Conservation (phyloP, 1,140 invertebrate genomes). For the Hypothenemus hampei region DNA sequence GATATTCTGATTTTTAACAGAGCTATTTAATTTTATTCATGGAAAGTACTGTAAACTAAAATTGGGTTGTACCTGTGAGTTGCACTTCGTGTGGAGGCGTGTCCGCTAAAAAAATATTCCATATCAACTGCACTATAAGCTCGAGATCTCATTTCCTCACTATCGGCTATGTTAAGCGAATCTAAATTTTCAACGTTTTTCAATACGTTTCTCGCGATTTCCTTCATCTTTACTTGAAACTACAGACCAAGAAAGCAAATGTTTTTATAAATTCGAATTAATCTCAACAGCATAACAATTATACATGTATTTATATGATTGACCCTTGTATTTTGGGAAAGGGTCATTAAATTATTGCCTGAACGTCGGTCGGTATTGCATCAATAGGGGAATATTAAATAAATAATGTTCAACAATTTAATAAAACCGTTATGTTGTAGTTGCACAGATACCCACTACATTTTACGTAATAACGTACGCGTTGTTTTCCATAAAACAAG, state of each 20-base stretch:
- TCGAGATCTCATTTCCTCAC: slow-evolving; percentile 5
- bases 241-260: background rate
- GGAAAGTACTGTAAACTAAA: background rate
- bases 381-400: no score
- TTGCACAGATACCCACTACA: background rate
- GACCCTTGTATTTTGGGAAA: background rate
- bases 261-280: background rate
- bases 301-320: no score
- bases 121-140: slow-evolving; percentile 23
- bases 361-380: no score
- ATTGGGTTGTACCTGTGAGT: slow-evolving; percentile 10
- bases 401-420: no score
- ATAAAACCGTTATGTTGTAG: background rate
- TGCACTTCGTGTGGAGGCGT: slow-evolving; percentile 14
- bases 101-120: slow-evolving; percentile 19
- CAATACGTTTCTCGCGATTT: background rate
- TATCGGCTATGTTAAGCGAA: slow-evolving; percentile 5
- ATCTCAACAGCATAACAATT: background rate
- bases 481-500: background rate
- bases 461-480: background rate
- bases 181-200: slow-evolving; percentile 2
- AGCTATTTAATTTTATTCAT: no score
- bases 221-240: slow-evolving; percentile 5
- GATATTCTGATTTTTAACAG: no score
- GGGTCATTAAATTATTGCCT: no score